Conservation (phyloP, 2,797 vertebrate species). For the Calcarius lapponicus region DNA sequence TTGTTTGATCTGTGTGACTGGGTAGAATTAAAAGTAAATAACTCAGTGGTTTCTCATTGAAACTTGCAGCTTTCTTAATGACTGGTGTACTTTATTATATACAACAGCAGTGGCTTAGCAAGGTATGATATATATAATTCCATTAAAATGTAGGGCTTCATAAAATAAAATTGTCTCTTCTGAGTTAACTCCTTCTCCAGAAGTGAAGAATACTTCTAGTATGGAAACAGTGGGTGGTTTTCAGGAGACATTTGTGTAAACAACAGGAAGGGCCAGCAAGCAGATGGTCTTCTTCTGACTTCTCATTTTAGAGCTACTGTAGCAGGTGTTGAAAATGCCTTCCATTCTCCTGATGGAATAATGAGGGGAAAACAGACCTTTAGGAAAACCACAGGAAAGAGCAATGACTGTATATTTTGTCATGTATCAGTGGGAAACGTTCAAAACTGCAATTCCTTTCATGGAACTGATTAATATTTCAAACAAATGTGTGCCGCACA, state of each 20-base stretch:
- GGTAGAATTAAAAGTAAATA: background rate
- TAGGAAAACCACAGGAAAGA: constrained; percentile 64
- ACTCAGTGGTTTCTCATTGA: background rate
- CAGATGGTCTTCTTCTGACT: constrained; percentile 31
- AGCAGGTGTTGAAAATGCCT: constrained; percentile 67
- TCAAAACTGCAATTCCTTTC: constrained; percentile 29
- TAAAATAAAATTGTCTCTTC: background rate
- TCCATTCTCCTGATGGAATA: constrained; percentile 44
- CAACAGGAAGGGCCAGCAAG: background rate
- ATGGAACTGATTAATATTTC: constrained; percentile 48
- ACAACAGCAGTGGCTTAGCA: background rate
- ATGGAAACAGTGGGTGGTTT: background rate
- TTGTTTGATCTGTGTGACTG: background rate
- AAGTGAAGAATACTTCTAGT: background rate
- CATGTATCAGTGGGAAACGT: background rate
- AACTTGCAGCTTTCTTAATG: background rate
- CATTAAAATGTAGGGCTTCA: background rate
- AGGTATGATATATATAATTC: background rate
- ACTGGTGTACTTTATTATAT: background rate
- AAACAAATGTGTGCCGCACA: constrained; percentile 26
- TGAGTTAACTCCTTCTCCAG: background rate
- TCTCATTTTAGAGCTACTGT: constrained; percentile 51
- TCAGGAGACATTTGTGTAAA: background rate
- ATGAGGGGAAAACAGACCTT: constrained; percentile 7
- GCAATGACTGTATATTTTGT: constrained; percentile 30